Conservation (phyloP, 2,888 invertebrate genomes). For the Dione vanillae region DNA sequence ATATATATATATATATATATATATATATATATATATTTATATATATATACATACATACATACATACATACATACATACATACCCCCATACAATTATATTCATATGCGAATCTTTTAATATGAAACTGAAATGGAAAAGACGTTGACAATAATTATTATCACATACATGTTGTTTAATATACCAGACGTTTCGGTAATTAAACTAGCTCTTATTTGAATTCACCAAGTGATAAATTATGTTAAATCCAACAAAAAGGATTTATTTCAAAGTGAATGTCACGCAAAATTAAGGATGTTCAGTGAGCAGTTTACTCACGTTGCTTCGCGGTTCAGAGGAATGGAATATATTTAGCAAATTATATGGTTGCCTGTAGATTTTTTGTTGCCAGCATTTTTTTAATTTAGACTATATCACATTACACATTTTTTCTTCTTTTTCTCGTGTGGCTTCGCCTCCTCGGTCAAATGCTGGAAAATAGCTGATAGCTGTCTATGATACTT, state of each 20-base stretch:
- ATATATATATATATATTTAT: no score
- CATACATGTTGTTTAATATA: neutral
- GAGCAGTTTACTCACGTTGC: constrained; percentile 20
- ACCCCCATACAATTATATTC: no score
- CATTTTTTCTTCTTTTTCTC: no score
- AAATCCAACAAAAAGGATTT: constrained; percentile 25
- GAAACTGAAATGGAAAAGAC: neutral
- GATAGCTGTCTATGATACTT: no score
- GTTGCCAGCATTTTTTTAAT: neutral
- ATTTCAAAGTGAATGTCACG: constrained; percentile 28
- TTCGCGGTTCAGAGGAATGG: constrained; percentile 15
- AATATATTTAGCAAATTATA: constrained; percentile 7
- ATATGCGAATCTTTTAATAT: no score
- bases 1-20: no score
- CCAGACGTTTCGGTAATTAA: neutral
- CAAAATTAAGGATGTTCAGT: constrained; percentile 27
- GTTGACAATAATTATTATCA: neutral
- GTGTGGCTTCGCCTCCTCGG: no score
- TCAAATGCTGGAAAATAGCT: no score
- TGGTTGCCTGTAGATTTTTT: constrained; percentile 4
- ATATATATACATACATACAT: no score
- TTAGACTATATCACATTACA: no score
- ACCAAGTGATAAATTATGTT: constrained; percentile 20
- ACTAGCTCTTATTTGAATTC: constrained; percentile 16
- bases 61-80: no score